Base-by-base conservation (phyloP, 30 jellyfish, hydroid and myxozoan genomes). In the Chrysaora quinquecirrha region DNA sequence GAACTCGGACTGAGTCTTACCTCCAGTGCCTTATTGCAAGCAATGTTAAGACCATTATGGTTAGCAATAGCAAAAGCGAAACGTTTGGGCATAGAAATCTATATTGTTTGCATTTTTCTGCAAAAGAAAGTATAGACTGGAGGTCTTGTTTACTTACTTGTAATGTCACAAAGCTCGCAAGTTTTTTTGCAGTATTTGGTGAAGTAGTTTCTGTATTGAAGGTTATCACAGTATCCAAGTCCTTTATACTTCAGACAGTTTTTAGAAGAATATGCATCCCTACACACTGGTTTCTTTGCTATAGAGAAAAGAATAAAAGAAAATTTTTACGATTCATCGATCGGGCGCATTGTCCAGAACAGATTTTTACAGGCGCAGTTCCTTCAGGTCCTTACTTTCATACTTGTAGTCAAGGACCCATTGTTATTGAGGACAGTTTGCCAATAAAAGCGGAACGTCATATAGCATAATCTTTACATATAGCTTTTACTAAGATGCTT, bases 121-220 rank as follows among this genome's bases (percentile, higher is more conserved):
- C n/a, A n/a, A n/a, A n/a, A n/a, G n/a, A n/a, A n/a, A n/a, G n/a
- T n/a, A n/a, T n/a, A n/a, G n/a, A n/a, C n/a, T n/a, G n/a, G n/a
- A n/a, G n/a, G n/a, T n/a, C n/a, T n/a, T n/a, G n/a, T n/a, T n/a
- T n/a, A 48, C 92, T 56, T 58, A 82, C 95, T 76, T 16, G 72
- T 22, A 1, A 65, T 34, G 16, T 85, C 95, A 21, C 95, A 85
- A 21, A 85, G 68, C 16, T 47, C 65, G 63, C 95, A 85, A 14
- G 95, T 85, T 48, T 85, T 75, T 61, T 73, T 64, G 84, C 95
- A 85, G 11, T 21, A 19, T 22, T 19, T 35, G 20, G 33, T 54
- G 74, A 85, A 30, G 34, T 30, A 56, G 4, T 27, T 10, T 23
- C 95, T 24, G 79, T 27, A 85, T 29, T 32, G 76, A 35, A 73